Evolutionary conservation across 1,140 invertebrate species (phyloP).

Genomic region (Rhyacophila brunnea): DNA sequence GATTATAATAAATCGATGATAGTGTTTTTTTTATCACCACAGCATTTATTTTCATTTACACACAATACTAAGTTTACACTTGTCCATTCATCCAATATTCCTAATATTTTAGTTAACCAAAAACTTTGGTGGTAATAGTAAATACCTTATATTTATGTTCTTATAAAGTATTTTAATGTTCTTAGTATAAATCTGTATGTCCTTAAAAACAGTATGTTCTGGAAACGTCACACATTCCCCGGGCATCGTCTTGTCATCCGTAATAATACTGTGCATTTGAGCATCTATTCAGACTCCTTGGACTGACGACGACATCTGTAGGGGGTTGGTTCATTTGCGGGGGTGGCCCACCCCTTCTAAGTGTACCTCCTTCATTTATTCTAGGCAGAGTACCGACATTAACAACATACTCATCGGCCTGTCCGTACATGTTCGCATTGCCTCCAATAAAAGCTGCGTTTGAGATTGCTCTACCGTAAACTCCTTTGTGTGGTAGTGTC

Average conservation of each 20-base stretch:
- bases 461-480: slow-evolving; percentile 49
- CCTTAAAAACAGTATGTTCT: slow-evolving; percentile 54
- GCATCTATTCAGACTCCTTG: slow-evolving; percentile 54
- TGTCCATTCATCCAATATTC: background rate
- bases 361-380: slow-evolving; percentile 50
- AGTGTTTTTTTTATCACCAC: too few relatives aligned
- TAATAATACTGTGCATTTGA: slow-evolving; percentile 56
- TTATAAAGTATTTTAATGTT: background rate
- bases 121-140: background rate
- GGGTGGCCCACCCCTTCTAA: slow-evolving; percentile 48
- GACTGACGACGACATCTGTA: slow-evolving; percentile 49
- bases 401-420: slow-evolving; percentile 51
- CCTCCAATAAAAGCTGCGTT: slow-evolving; percentile 52
- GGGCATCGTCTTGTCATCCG: slow-evolving; percentile 52
- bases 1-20: too few relatives aligned
- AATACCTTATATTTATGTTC: background rate
- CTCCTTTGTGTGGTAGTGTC: slow-evolving; percentile 48
- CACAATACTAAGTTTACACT: background rate
- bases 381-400: slow-evolving; percentile 41
- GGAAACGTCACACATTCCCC: slow-evolving; percentile 49
- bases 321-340: slow-evolving; percentile 51
- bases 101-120: background rate
- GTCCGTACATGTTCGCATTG: slow-evolving; percentile 52
- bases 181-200: background rate
- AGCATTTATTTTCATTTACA: background rate